Percentiles rank a stretch among this genome's conserved stretches.
These are phyloP conservation scores for Ricordea florida DNA, from an alignment of 92 coral and sea anemone genomes.

Conservation along the genomic window DNA sequence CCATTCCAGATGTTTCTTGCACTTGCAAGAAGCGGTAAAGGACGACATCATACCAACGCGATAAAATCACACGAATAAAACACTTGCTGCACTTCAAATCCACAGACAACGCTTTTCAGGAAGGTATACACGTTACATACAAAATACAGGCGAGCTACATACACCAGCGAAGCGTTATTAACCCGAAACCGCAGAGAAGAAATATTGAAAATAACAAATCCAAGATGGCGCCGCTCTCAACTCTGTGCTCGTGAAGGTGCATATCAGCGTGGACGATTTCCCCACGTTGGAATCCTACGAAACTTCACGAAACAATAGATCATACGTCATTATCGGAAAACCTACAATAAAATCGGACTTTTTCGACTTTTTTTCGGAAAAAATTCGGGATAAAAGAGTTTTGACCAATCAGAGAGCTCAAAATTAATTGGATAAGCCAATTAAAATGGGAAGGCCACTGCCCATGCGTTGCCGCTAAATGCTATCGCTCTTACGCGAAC, in stretches of 20 bases:
- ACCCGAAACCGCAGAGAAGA: not conserved
- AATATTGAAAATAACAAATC: not conserved
- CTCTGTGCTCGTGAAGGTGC: constrained; percentile 3
- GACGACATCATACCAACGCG: constrained; percentile 15
- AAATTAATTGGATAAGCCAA: constrained; percentile 33
- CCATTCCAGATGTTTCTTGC: constrained; percentile 13
- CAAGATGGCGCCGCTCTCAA: constrained; percentile 14
- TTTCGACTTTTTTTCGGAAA: constrained; percentile 19
- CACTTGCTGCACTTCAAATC: too few species aligned
- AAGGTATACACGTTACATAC: constrained; percentile 3
- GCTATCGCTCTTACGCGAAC: constrained; percentile 40
- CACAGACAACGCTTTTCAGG: not conserved
- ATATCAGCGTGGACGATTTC: not conserved
- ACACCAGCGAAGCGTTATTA: not conserved
- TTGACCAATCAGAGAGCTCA: constrained; percentile 38
- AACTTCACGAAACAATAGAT: constrained; percentile 26
- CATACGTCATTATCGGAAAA: not conserved
- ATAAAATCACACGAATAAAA: not conserved
- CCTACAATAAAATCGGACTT: not conserved
- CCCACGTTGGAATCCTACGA: constrained; percentile 32
- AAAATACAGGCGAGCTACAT: not conserved
- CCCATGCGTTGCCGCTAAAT: constrained; percentile 38
- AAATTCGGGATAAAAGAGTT: not conserved
- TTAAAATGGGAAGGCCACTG: constrained; percentile 14
- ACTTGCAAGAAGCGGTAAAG: constrained; percentile 11